Evolutionary conservation across 2,113 vertebrate species (phyloP).

Genomic region (Labeo rohita): DNA sequence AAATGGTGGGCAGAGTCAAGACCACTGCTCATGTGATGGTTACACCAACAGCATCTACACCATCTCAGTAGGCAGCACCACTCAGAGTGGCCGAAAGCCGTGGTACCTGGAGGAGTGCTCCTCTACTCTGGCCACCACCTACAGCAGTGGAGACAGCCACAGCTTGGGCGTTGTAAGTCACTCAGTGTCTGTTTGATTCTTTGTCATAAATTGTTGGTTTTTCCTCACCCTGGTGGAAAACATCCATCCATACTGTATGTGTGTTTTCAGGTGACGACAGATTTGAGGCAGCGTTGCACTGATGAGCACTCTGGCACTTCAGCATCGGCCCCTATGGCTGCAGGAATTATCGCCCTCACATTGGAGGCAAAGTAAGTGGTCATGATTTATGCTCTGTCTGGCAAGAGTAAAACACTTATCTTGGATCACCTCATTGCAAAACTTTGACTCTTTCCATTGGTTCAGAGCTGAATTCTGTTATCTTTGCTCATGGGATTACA

Average conservation of each 20-base stretch:
- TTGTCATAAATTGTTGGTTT: neutral
- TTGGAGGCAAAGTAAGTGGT: conserved; percentile 94
- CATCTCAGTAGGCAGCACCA: conserved; percentile 88
- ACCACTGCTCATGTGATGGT: conserved; percentile 93
- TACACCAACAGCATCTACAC: conserved; percentile 96
- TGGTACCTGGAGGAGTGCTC: conserved; percentile 90
- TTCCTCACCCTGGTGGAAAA: neutral
- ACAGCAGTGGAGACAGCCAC: conserved; percentile 81
- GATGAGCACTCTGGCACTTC: conserved; percentile 85
- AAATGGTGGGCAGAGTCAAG: conserved; percentile 85
- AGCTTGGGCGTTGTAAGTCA: conserved; percentile 81
- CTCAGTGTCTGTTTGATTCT: neutral
- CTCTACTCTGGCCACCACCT: conserved; percentile 89
- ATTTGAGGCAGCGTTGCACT: conserved; percentile 86
- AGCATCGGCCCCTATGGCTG: conserved; percentile 91
- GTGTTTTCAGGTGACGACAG: conserved; percentile 83
- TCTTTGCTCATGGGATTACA: neutral
- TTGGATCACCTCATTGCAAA: neutral
- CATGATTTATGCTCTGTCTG: conserved; percentile 13
- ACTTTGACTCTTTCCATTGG: neutral
- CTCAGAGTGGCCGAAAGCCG: conserved; percentile 77
- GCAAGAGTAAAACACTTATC: neutral
- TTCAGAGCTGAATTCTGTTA: neutral
- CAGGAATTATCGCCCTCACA: conserved; percentile 92
- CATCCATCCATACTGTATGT: too few species aligned